Conservation (phyloP, 2,113 vertebrate genomes). For the Bubo blakistoni region DNA sequence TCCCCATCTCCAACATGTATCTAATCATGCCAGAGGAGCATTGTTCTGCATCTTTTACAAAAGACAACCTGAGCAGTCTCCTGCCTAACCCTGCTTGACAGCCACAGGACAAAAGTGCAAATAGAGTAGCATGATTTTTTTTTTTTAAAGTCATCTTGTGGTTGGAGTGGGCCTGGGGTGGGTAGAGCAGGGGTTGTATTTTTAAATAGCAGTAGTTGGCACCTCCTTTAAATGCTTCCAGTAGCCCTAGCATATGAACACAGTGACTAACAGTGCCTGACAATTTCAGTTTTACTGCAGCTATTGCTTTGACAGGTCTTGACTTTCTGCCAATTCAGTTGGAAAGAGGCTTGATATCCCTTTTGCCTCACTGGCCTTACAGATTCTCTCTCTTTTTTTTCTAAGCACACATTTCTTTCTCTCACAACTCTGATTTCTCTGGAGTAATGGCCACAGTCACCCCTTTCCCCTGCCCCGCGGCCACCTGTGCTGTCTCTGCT, state of each 20-base stretch:
- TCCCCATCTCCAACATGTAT: accelerated
- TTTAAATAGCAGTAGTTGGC: background rate
- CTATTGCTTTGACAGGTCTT: slow-evolving; percentile 55
- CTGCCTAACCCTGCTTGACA: background rate
- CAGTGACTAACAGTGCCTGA: slow-evolving; percentile 42
- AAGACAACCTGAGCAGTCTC: background rate
- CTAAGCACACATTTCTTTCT: background rate
- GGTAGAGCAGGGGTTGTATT: background rate
- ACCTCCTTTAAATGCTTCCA: slow-evolving; percentile 42
- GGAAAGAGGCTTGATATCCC: slow-evolving; percentile 23
- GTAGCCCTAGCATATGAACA: background rate
- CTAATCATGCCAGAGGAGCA: background rate
- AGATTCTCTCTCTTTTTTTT: background rate
- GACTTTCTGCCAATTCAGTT: slow-evolving; percentile 45
- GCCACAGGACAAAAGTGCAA: background rate
- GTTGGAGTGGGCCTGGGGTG: background rate
- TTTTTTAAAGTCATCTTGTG: background rate
- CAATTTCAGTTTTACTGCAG: slow-evolving; percentile 36
- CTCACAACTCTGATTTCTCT: background rate
- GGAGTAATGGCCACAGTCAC: background rate
- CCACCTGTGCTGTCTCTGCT: background rate
- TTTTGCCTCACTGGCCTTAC: slow-evolving; percentile 19
- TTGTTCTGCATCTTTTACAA: accelerated
- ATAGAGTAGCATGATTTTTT: background rate
- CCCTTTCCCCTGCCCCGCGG: background rate